Evolutionary conservation across 2,797 vertebrate genomes (phyloP).

Genomic region (Cyclopterus lumpus): DNA sequence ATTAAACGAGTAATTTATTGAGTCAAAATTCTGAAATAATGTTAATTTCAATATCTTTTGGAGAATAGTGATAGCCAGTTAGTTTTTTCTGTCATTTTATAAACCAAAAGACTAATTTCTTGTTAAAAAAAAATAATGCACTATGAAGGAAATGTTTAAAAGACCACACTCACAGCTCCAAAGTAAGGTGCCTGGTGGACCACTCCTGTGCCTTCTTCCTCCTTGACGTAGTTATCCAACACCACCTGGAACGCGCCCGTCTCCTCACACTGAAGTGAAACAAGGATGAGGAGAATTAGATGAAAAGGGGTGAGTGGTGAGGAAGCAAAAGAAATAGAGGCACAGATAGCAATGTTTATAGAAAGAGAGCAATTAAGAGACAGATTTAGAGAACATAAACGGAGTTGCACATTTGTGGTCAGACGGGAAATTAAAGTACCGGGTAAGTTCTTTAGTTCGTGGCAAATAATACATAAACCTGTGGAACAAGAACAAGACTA

Average conservation of each 20-base stretch:
- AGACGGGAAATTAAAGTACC: slow-evolving; percentile 35
- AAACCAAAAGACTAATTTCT: background rate
- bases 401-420: slow-evolving; percentile 23
- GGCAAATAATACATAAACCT: slow-evolving; percentile 6
- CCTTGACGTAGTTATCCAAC: slow-evolving; percentile 92
- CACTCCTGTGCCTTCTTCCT: slow-evolving; percentile 96
- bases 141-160: background rate
- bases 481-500: slow-evolving; percentile 31
- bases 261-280: slow-evolving; percentile 84
- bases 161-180: slow-evolving; percentile 91
- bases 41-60: background rate
- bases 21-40: background rate
- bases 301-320: background rate
- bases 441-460: slow-evolving; percentile 22
- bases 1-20: background rate
- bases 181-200: slow-evolving; percentile 99
- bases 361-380: slow-evolving; percentile 15
- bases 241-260: slow-evolving; percentile 93
- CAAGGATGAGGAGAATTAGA: slow-evolving; percentile 12
- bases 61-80: background rate
- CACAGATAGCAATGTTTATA: background rate
- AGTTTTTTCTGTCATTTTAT: background rate
- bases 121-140: background rate
- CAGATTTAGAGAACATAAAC: slow-evolving; percentile 12
- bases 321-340: slow-evolving; percentile 24